phyloP scores from a whole-genome alignment of 2,113 vertebrate species.

The Phoxinus phoxinus region DNA sequence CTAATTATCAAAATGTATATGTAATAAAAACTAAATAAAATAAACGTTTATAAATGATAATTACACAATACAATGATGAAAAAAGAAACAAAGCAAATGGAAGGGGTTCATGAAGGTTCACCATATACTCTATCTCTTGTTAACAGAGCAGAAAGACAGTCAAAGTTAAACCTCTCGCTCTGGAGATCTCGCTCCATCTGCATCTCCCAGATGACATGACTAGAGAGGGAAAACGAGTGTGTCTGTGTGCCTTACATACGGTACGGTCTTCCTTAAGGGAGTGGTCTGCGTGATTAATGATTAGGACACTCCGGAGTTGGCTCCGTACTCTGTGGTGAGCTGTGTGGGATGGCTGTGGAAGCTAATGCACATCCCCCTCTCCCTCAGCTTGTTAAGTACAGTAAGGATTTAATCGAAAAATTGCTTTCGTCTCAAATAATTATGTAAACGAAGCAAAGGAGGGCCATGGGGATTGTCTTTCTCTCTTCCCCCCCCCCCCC shows the following conservation, averaged over 20 bases:
- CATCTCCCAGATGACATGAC: background rate
- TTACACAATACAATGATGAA: background rate
- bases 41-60: background rate
- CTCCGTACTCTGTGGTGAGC: constrained; percentile 31
- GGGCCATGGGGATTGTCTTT: constrained; percentile 14
- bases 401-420: constrained; percentile 51
- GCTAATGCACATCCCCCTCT: constrained; percentile 42
- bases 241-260: background rate
- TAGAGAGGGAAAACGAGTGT: background rate
- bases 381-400: constrained; percentile 59
- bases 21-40: background rate
- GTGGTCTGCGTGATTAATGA: constrained; percentile 55
- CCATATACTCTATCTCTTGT: background rate
- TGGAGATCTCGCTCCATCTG: constrained; percentile 1
- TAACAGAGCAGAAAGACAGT: constrained; percentile 19
- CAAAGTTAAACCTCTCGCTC: background rate
- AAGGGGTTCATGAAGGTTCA: background rate
- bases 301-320: constrained; percentile 43
- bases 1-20: background rate
- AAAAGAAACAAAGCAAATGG: background rate
- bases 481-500: background rate
- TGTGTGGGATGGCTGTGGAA: constrained; percentile 37
- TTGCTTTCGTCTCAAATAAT: constrained; percentile 42
- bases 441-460: constrained; percentile 47
- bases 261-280: constrained; percentile 44